Percentiles rank a stretch among this genome's conserved stretches.
Conservation (phyloP, 1,140 invertebrate species). For the Lasioglossum baleicum region DNA sequence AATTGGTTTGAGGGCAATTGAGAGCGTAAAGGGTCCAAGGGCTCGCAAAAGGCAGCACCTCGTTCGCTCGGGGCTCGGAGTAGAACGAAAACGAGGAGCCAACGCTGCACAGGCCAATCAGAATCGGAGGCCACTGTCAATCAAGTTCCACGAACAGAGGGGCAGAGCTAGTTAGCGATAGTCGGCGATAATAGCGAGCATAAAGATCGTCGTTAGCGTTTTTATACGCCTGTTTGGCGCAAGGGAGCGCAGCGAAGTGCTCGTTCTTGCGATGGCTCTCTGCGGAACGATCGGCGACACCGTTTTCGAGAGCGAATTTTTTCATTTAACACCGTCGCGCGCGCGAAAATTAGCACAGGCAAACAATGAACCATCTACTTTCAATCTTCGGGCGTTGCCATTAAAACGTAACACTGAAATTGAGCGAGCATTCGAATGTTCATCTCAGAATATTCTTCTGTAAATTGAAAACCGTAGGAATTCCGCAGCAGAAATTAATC, state of each 20-base stretch:
- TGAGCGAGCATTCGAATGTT: too few relatives aligned
- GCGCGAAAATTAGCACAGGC: too few relatives aligned
- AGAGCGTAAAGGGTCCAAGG: neutral
- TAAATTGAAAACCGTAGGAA: too few relatives aligned
- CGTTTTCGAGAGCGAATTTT: neutral
- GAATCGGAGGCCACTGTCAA: constrained; percentile 44
- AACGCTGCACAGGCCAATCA: constrained; percentile 9
- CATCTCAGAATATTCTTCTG: too few relatives aligned
- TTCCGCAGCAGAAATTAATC: too few relatives aligned
- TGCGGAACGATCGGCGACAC: neutral
- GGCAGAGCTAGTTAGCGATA: constrained; percentile 48
- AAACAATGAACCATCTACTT: too few relatives aligned
- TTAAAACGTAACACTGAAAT: too few relatives aligned
- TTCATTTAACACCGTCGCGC: neutral
- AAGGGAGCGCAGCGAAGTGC: constrained; percentile 10
- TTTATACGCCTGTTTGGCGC: constrained; percentile 14
- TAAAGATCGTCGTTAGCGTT: constrained; percentile 39
- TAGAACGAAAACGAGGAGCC: neutral
- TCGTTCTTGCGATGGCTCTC: neutral
- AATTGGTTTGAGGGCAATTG: neutral
- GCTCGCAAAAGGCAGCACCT: neutral
- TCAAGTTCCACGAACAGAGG: constrained; percentile 54
- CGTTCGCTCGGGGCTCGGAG: neutral
- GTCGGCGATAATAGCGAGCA: constrained; percentile 44
- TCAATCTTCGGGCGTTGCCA: too few relatives aligned